phyloP scores from a whole-genome alignment of 2,113 vertebrate species.

The Muntiacus muntjak region DNA sequence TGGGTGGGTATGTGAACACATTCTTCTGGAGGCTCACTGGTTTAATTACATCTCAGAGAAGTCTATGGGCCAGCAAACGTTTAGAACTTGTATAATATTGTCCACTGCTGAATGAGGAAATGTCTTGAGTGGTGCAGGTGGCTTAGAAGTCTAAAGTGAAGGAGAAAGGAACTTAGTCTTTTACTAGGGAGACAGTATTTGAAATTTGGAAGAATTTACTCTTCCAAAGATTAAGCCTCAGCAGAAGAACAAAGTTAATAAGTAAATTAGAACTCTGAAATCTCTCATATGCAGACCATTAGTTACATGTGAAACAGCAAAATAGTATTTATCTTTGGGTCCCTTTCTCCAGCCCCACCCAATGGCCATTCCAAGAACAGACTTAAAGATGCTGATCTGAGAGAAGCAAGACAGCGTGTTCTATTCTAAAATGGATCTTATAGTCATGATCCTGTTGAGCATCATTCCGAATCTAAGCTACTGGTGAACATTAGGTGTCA shows the following conservation, averaged over 20 bases:
- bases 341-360: background rate
- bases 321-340: background rate
- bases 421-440: background rate
- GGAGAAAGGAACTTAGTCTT: background rate
- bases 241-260: background rate
- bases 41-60: background rate
- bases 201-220: background rate
- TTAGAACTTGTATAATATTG: background rate
- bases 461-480: background rate
- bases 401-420: background rate
- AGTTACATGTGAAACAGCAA: background rate
- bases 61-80: background rate
- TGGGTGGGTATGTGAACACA: rapidly evolving
- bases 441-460: background rate
- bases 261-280: background rate
- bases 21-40: background rate
- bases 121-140: background rate
- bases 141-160: background rate
- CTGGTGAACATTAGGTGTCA: background rate
- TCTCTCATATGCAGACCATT: background rate
- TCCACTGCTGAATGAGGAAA: background rate
- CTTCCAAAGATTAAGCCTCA: slow-evolving; percentile 1
- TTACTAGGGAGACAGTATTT: background rate
- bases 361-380: background rate
- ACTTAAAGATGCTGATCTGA: background rate